Conservation (phyloP, 2,888 invertebrate genomes). For the Leptothorax acervorum region DNA sequence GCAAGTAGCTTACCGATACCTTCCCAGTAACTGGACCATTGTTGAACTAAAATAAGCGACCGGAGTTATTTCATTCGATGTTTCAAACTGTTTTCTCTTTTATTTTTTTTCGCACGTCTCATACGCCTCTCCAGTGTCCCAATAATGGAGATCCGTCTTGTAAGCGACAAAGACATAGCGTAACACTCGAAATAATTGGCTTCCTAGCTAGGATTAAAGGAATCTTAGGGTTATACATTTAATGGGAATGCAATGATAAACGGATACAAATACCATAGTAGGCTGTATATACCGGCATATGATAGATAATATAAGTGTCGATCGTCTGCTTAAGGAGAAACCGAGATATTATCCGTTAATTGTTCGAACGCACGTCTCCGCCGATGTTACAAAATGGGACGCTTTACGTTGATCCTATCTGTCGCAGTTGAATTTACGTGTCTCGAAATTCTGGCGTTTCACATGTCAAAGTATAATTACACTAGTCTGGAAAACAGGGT, state of each 20-base stretch:
- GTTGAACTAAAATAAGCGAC: conserved; percentile 6
- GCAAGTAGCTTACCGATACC: conserved; percentile 78
- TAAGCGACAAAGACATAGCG: conserved; percentile 64
- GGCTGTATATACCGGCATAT: conserved; percentile 76
- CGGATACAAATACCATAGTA: conserved; percentile 71
- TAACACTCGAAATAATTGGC: conserved; percentile 76
- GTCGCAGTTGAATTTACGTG: conserved; percentile 33
- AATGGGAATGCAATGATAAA: conserved; percentile 67
- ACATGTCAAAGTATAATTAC: conserved; percentile 56
- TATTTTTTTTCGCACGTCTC: background rate
- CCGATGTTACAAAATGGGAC: conserved; percentile 5
- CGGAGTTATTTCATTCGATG: background rate
- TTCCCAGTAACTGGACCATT: conserved; percentile 23
- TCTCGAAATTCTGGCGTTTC: conserved; percentile 27
- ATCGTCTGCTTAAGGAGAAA: conserved; percentile 79
- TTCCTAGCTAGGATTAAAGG: conserved; percentile 79
- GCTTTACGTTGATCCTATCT: conserved; percentile 26
- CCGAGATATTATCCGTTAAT: conserved; percentile 55
- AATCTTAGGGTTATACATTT: conserved; percentile 77
- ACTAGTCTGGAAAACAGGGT: conserved; percentile 76
- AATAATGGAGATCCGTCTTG: conserved; percentile 39
- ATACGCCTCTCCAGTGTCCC: background rate
- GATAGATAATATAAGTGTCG: conserved; percentile 74
- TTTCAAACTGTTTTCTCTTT: background rate
- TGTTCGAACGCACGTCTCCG: conserved; percentile 17